Evolutionary conservation across 2,113 vertebrate species (phyloP), one percentile per base, ranked within the genome.

Genomic region (Uropsilus gracilis): DNA sequence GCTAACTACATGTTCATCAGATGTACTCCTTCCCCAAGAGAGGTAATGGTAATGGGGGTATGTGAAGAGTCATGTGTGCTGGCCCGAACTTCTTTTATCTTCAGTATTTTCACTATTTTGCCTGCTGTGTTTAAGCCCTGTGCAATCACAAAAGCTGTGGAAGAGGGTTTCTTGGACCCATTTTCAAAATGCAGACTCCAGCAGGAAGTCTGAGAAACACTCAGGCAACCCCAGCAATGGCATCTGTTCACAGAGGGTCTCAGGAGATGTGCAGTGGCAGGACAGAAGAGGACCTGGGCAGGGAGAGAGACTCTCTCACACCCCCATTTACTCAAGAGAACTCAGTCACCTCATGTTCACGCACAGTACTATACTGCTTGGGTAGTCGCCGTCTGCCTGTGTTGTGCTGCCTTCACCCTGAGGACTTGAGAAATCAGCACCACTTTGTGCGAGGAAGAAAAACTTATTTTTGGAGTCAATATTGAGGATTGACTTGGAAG

Each of bases 161-260:
- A 68, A 28, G 22, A 28, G 20, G 12, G 18, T 8, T 42, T 76
- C 68, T 48, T 14, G 2, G 6, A 46, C 7, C 75, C 50, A 18
- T 63, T 32, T 86, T 78, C 28, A 32, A 63, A 91, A 53, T 13
- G 39, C 57, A 75, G 59, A 28, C 20, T 16, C 57, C n/a, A 32
- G 34, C 37, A 6, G 46, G 85, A 32, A 11, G 53, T 55, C 46
- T 14, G 1, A 75, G 91, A 39, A 75, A 37, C 28, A 26, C 44
- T 44, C 61, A 30, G 53, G 44, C 44, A 59, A 34, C 59, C 14
- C 5, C 8, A 13, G 59, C 26, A 44, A 16, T 32, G 72, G 87
- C 81, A 30, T 59, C 81, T 95, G 85, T 75, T 83, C 61, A 48
- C 30, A 2, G n/a, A 93, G 73, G 87, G 84, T 44, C 80, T 82